A percentile compares a stretch with the other conserved stretches of the same genome.
These are phyloP conservation scores for Botrylloides violaceus DNA, from an alignment of 23 tunicate genomes.

Conservation along the genomic window DNA sequence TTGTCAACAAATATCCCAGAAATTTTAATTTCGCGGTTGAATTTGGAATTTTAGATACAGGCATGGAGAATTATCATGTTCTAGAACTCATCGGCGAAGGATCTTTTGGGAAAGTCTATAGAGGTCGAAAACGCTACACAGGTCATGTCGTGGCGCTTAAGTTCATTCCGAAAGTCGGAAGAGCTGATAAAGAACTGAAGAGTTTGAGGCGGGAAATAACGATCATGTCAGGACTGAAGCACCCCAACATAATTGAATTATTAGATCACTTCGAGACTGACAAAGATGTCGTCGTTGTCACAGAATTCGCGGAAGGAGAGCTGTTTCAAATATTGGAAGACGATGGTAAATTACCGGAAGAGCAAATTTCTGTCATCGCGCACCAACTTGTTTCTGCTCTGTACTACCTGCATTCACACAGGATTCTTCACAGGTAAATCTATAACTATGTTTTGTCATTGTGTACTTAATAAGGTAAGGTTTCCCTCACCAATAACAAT, in stretches of 20 bases:
- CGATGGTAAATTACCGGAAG: constrained; percentile 84
- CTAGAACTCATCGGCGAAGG: constrained; percentile 89
- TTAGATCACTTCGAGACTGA: constrained; percentile 88
- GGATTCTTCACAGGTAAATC: constrained; percentile 68
- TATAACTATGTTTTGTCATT: too few relatives aligned
- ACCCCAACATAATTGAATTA: constrained; percentile 71
- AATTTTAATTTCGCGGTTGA: background rate
- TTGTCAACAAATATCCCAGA: background rate
- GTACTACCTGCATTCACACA: constrained; percentile 74
- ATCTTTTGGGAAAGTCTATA: constrained; percentile 77
- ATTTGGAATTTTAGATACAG: background rate
- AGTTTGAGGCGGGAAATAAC: constrained; percentile 68
- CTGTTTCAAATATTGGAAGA: constrained; percentile 90
- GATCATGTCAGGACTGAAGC: constrained; percentile 79
- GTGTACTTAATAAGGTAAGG: too few relatives aligned
- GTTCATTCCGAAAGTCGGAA: constrained; percentile 86
- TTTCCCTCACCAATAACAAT: too few relatives aligned
- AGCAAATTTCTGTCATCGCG: constrained; percentile 56
- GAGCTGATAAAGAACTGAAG: constrained; percentile 69
- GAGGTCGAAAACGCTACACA: constrained; percentile 67
- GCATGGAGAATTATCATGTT: constrained; percentile 74
- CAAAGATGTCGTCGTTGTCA: constrained; percentile 89
- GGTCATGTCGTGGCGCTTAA: constrained; percentile 86
- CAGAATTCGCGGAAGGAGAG: constrained; percentile 91
- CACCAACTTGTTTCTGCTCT: constrained; percentile 81